Evolutionary conservation across 2,888 invertebrate genomes (phyloP), one percentile per base, ranked within the genome.

Genomic region (Ephialtes manifestator): DNA sequence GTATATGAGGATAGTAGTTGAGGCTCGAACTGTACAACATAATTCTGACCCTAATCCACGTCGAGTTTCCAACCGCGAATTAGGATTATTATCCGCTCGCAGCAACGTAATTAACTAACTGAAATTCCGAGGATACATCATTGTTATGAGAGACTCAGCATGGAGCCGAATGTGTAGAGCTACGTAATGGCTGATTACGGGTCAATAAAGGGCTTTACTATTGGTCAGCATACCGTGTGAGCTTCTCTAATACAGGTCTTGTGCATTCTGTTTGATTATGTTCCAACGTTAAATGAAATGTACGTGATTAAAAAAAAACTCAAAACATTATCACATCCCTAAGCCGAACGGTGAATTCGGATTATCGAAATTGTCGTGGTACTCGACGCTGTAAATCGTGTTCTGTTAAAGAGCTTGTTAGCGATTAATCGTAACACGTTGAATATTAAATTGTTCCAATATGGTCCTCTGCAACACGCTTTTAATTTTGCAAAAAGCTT

Each of bases 71-170:
- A 78, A 89, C 87, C 87, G 87, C 88, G 87, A 88, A 91, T 91
- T 90, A 90, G 90, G 90, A 92, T 92, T 92, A 91, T 85, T 81
- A 84, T 82, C 72, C 82, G 81, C 48, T 24, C 86, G 89, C 88
- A 89, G 89, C 87, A 87, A 85, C 87, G 91, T 91, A 92, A 93
- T 92, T 92, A 93, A 93, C 92, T 91, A 91, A 90, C 90, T 89
- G 90, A 90, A 91, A 92, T 92, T 90, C 87, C 88, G 87, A 83
- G 89, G 87, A 89, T 89, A 89, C 88, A 89, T 91, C 89, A 90
- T 88, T 90, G 90, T 91, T 90, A 89, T 91, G 91, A 89, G 87
- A 80, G 87, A 91, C 91, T 91, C 90, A 90, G 90, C 89, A 90
- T 84, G 90, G 90, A 91, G 90, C 91, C 90, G 89, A 88, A 81